Evolutionary conservation across 2,797 vertebrate species (phyloP).

Genomic region (Florisuga fusca): DNA sequence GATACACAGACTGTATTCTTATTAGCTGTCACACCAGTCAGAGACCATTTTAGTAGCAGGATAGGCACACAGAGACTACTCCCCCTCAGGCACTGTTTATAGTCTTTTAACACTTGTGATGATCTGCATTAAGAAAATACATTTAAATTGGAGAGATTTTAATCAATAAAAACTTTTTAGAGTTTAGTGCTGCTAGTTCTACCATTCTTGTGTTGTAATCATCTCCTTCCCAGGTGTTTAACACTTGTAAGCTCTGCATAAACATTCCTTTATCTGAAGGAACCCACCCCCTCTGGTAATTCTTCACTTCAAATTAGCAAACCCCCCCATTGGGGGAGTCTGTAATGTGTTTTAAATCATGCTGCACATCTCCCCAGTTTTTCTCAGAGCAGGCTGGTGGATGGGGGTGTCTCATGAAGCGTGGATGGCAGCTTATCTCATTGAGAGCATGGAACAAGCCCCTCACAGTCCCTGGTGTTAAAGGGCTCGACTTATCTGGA

Average conservation of each 20-base stretch:
- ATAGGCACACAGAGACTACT: rapidly evolving
- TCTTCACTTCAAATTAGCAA: background rate
- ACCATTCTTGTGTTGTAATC: background rate
- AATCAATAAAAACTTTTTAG: background rate
- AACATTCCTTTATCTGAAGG: background rate
- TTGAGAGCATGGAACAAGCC: conserved; percentile 73
- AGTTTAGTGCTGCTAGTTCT: too few species aligned
- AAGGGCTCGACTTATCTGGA: conserved; percentile 76
- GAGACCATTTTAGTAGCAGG: background rate
- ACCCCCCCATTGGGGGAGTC: background rate
- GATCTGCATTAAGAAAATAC: background rate
- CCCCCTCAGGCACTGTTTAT: background rate
- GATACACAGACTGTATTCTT: background rate
- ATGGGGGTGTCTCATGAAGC: conserved; percentile 64
- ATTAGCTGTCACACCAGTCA: background rate
- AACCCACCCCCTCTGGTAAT: background rate
- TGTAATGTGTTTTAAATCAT: background rate
- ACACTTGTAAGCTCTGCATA: background rate
- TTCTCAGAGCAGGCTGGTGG: conserved; percentile 43
- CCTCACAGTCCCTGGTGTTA: conserved; percentile 72
- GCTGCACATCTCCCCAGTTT: background rate
- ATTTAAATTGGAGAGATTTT: background rate
- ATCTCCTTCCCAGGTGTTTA: background rate
- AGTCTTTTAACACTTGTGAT: background rate
- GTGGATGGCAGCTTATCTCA: conserved; percentile 76